Evolutionary conservation across 2,888 invertebrate species (phyloP), one percentile per base, ranked within the genome.

Genomic region (Sinhomidia bicolor): DNA sequence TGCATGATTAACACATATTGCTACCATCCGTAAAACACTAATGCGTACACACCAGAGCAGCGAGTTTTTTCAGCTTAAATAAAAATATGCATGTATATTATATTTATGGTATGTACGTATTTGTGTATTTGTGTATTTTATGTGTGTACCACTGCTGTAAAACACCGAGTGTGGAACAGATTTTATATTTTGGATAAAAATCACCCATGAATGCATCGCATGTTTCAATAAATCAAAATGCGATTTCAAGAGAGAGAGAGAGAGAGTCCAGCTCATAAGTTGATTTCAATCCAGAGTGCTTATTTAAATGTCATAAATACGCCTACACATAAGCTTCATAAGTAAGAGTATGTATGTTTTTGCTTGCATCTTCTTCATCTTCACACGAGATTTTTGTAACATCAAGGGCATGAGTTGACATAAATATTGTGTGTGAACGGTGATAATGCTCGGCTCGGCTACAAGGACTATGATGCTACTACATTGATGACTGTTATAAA

Each of bases 321-420:
- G 14, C 10, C 1, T 62, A 26, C 10, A 26, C 26, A 62, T 54
- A 17, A 17, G 17, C 17, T 17, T 1, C n/a, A n/a, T n/a, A n/a
- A n/a, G n/a, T n/a, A n/a, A n/a, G n/a, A n/a, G n/a, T n/a, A n/a
- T n/a, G n/a, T n/a, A n/a, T 60, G 26, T 26, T 60, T 7, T 23
- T 60, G 26, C 26, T n/a, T n/a, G n/a, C n/a, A n/a, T n/a, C n/a
- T n/a, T 7, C 7, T 32, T 17, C n/a, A 29, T 14, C 29, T 32
- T 4, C 32, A 29, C 2, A 32, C 4, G 17, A 65, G 14, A 2
- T 29, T 65, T 57, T 57, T 14, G 3, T 7, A 29, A 32, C n/a
- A 65, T 32, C 65, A 65, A 65, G 65, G 65, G 65, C 65, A 65
- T 65, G 65, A 65, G n/a, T 29, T 65, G 65, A 32, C 65, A 65